Percentiles rank a stretch among this genome's conserved stretches.
phyloP scores from a whole-genome alignment of 2,113 vertebrate genomes.

The Mobula hypostoma region DNA sequence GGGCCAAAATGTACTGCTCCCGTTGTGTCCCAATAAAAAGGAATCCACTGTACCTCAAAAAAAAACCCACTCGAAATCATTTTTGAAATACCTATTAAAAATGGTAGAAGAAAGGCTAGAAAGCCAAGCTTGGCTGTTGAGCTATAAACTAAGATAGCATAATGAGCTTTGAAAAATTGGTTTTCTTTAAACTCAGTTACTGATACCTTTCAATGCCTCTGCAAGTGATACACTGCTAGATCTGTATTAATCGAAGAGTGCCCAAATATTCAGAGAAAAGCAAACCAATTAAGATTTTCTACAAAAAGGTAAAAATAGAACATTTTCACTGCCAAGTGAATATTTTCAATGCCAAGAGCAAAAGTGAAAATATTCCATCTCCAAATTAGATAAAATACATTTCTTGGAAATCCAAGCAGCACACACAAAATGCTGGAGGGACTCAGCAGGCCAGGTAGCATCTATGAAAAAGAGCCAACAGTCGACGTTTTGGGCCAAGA shows the following conservation, averaged over 20 bases:
- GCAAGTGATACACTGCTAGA: not conserved
- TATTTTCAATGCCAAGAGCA: not conserved
- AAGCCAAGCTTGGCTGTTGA: not conserved
- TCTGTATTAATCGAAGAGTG: not conserved
- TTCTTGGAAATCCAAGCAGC: not conserved
- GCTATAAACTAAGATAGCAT: not conserved
- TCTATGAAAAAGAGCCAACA: no score
- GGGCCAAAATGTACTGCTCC: no score
- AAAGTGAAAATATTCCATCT: not conserved
- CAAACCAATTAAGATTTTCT: not conserved
- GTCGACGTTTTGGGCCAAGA: no score
- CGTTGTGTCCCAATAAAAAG: no score
- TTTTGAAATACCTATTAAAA: no score
- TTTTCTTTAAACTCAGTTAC: not conserved
- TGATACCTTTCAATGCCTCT: not conserved
- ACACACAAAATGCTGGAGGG: no score
- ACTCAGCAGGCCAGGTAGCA: no score
- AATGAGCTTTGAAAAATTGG: no score
- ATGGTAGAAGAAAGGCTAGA: not conserved
- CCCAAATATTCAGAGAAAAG: not conserved
- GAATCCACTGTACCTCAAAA: no score
- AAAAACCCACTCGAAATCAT: no score
- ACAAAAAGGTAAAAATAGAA: not conserved
- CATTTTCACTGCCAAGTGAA: not conserved
- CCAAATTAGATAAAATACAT: not conserved